Percentiles rank a stretch among this genome's conserved stretches.
Evolutionary conservation across 1,140 invertebrate genomes (phyloP).

Genomic region (Brachionus koreanus): DNA sequence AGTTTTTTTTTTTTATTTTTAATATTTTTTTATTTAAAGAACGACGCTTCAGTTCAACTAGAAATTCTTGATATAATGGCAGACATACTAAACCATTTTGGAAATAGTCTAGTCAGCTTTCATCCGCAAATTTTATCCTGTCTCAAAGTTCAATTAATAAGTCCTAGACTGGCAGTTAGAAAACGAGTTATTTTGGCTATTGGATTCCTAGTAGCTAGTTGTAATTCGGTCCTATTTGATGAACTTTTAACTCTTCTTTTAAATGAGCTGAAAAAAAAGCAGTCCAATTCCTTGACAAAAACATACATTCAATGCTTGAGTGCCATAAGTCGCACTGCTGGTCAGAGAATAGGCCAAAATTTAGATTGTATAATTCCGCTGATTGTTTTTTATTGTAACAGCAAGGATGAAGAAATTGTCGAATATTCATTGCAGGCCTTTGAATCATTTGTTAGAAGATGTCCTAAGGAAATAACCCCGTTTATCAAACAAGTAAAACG

Average conservation of each 20-base stretch:
- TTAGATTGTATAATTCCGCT: conserved; percentile 82
- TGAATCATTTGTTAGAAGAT: conserved; percentile 89
- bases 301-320: conserved; percentile 44
- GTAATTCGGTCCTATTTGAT: conserved; percentile 77
- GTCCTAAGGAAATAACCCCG: conserved; percentile 88
- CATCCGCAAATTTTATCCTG: conserved; percentile 79
- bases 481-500: conserved; percentile 72
- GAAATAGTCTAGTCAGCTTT: conserved; percentile 69
- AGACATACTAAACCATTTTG: conserved; percentile 86
- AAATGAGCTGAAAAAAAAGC: conserved; percentile 68
- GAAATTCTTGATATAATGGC: conserved; percentile 93
- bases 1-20: background rate
- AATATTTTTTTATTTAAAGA: conserved; percentile 48
- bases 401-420: conserved; percentile 87
- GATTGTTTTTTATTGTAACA: conserved; percentile 75
- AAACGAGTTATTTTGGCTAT: conserved; percentile 67
- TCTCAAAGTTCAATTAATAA: conserved; percentile 84
- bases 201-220: conserved; percentile 82
- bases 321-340: conserved; percentile 74
- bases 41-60: conserved; percentile 92
- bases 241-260: conserved; percentile 83
- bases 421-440: conserved; percentile 82
- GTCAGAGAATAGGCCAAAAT: conserved; percentile 87
- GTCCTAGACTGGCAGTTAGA: conserved; percentile 76
- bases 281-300: conserved; percentile 68